Conservation (phyloP, 2,113 vertebrate species). For the Sus scrofa region T2T-Sscrofa CM000824.6:71132501-71133000, state of each 20-base stretch:
- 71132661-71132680: neutral
- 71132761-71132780: neutral
- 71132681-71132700: neutral
- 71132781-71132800: neutral
- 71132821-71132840: neutral
- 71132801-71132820: neutral
- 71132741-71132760: neutral
- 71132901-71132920: neutral
- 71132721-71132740: neutral
- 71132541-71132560: conserved; percentile 23
- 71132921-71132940: neutral
- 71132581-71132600: neutral
- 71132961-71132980: neutral
- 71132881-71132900: neutral
- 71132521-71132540: neutral
- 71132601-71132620: conserved; percentile 5
- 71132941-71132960: neutral
- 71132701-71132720: neutral
- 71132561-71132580: conserved; percentile 36
- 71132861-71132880: neutral
- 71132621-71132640: conserved; percentile 25
- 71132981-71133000: neutral
- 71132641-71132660: neutral
- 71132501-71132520: conserved; percentile 16
- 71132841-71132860: neutral